Base-by-base conservation (phyloP, 2,888 invertebrate genomes). In the Scaptomyza reducta region DNA sequence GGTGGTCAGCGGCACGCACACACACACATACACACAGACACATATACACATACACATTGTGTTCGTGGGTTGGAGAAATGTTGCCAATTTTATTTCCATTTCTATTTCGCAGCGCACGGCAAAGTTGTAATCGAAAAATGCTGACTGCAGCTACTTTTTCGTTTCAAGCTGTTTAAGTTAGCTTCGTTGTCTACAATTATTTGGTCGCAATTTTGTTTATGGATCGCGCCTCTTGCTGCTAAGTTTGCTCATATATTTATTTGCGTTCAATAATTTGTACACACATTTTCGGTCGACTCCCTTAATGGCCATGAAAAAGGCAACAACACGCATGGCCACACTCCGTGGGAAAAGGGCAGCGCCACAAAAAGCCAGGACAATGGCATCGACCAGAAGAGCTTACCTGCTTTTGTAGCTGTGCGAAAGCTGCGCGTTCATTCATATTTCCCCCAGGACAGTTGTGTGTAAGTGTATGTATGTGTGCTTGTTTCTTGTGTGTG, bases 51-150 rank as follows among this genome's bases (percentile, higher is more conserved):
- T 13, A 49, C 42, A 44, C 38, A 57, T 47, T 58, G 46, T 10
- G 18, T 33, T 18, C 14, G 22, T 60, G 74, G 87, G 82, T 67
- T 87, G 68, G 49, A 60, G 45, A 59, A 59, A 55, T 74, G 75
- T 51, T 63, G 63, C 67, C 80, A 88, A 84, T 84, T 82, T 82
- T 60, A 77, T 84, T 80, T 87, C 58, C 61, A 59, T 75, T 79
- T 87, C 67, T 65, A 61, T 75, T 79, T 58, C 54, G 50, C 38
- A 56, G 77, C 59, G 49, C 44, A 27, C 53, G 55, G 55, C 65
- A 85, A 89, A 89, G 88, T 89, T 83, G 79, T 85, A 81, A 82
- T 88, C 89, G 89, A 82, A 82, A 82, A 88, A 84, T 11, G 66
- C 70, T 44, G 66, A 75, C 56, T 62, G 40, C 60, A 64, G 47